phyloP scores from a whole-genome alignment of 2,888 invertebrate genomes.

The Nephrotoma flavescens region DNA sequence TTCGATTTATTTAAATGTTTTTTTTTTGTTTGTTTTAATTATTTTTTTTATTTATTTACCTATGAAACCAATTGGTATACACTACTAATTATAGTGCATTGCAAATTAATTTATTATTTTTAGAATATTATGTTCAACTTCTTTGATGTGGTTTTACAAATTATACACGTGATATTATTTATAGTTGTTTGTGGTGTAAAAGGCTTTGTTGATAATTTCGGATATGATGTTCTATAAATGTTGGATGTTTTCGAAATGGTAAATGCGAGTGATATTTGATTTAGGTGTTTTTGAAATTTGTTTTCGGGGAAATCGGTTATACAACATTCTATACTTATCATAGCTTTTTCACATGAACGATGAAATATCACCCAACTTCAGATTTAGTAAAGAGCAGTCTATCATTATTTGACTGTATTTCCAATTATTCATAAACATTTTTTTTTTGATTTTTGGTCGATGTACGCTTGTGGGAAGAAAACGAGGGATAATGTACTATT shows the following conservation, averaged over 20 bases:
- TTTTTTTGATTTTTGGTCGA: no score
- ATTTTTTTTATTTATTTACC: neutral
- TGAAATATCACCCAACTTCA: no score
- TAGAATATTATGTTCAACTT: neutral
- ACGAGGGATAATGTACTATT: no score
- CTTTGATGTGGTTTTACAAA: neutral
- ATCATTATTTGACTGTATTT: no score
- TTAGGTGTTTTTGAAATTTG: neutral
- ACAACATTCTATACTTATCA: no score
- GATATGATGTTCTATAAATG: neutral
- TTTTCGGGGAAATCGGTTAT: neutral
- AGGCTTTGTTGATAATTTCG: neutral
- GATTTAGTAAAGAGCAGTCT: no score
- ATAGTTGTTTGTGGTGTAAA: neutral
- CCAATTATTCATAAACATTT: no score
- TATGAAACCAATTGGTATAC: neutral
- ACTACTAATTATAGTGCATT: neutral
- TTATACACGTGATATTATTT: neutral
- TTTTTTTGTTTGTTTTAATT: neutral
- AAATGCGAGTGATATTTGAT: neutral
- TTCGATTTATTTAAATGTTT: neutral
- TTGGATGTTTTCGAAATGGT: neutral
- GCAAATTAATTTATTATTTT: neutral
- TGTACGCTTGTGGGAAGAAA: no score
- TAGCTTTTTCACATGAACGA: no score